Base-by-base conservation (phyloP, 2,113 vertebrate genomes). In the Lethenteron reissneri region DNA sequence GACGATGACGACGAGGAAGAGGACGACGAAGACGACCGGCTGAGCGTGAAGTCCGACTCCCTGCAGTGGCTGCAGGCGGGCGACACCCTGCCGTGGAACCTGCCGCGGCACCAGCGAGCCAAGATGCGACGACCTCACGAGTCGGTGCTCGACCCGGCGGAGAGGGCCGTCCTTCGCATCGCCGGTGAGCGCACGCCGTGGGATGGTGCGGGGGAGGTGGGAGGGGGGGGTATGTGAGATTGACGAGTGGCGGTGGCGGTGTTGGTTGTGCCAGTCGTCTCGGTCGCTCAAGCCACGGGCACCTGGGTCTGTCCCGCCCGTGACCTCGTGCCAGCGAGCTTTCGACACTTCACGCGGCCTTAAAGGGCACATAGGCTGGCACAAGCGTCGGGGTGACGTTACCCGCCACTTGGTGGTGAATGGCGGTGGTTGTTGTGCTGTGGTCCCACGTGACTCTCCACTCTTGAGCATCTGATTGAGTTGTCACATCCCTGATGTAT, bases 41-140 rank as follows among this genome's bases (percentile, higher is more conserved):
- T 83, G 79, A 95, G 90, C 72, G 78, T 84, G 75, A 87, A 88
- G 76, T 96, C 94, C 56, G 94, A 89, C 58, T 89, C 87, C 1
- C 86, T 85, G 71, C 96, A 92, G 70, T 41, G 41, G 41, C 94
- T 92, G 56, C 88, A 89, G 70, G 92, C 89, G 9, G 94, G 92
- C 71, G 94, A 99, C 81, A 99, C 94, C 14, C 82, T 99, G 76
- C 94, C 94, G 58, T 97, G 94, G 94, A 99, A 99, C 80, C 84
- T 99, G 77, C 88, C 90, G 62, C 88, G 85, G 79, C 92, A 99
- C 14, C 89, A 99, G 79, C 78, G 92, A 17, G 90, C 86, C 62
- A 96, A 97, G 80, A 83, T 90, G 74, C 95, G 90, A 75, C 88
- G 88, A 76, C 92, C 91, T 17, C 90, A 91, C 76, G 89, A 88